Conservation (phyloP, 2,888 invertebrate genomes). For the Eristalis intricaria region DNA sequence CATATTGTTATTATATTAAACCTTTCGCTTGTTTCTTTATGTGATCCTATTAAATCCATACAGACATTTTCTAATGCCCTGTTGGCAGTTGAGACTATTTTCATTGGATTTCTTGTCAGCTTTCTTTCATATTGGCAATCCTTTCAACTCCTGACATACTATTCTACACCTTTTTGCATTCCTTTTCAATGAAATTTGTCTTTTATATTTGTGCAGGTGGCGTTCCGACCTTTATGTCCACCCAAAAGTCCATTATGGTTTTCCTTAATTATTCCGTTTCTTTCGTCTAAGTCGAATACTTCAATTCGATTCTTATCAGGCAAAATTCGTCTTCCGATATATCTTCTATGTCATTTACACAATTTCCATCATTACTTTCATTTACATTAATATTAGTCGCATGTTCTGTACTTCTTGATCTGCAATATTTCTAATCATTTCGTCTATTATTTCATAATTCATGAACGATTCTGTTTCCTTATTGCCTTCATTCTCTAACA, state of each 20-base stretch:
- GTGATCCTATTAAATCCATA: background rate
- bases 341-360: background rate
- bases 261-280: background rate
- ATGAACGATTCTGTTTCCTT: too few species aligned
- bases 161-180: slow-evolving; percentile 1
- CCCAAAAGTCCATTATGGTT: background rate
- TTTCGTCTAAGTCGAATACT: background rate
- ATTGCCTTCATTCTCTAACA: too few species aligned
- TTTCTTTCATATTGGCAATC: background rate
- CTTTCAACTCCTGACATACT: background rate
- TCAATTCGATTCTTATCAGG: background rate
- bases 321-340: background rate
- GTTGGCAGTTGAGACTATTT: background rate
- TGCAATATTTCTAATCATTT: background rate
- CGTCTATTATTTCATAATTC: too few species aligned
- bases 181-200: background rate
- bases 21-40: background rate
- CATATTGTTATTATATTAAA: too few species aligned
- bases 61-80: background rate
- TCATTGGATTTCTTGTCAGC: background rate
- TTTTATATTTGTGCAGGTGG: background rate
- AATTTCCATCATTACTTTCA: background rate
- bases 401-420: too few species aligned
- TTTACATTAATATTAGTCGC: background rate
- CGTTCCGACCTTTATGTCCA: background rate